phyloP scores from a whole-genome alignment of 2,113 vertebrate genomes.

The Pseudorhombus dupliciocellatus region DNA sequence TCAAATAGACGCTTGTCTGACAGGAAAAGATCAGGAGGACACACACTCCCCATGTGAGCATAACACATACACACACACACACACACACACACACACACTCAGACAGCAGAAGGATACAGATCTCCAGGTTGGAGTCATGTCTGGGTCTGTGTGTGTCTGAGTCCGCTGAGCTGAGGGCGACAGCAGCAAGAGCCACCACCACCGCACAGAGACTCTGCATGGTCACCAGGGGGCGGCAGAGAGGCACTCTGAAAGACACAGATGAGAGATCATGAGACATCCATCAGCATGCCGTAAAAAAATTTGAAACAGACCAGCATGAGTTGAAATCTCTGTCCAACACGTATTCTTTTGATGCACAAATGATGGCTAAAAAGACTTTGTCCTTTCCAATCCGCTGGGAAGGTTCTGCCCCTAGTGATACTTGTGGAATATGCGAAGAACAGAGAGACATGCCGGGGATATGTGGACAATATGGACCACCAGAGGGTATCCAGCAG shows the following conservation, averaged over 20 bases:
- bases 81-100: neutral
- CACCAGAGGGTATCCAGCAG: conserved; percentile 23
- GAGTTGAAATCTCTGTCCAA: neutral
- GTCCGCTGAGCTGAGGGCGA: conserved; percentile 71
- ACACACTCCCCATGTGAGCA: conserved; percentile 3
- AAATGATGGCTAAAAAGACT: no score
- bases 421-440: conserved; percentile 19
- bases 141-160: conserved; percentile 78
- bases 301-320: neutral
- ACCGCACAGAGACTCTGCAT: conserved; percentile 77
- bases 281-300: neutral
- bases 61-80: conserved; percentile 5
- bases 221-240: conserved; percentile 79
- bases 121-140: conserved; percentile 89
- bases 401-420: neutral
- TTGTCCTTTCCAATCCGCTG: neutral
- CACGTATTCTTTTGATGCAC: no score
- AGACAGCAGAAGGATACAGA: conserved; percentile 89
- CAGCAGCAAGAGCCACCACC: conserved; percentile 77
- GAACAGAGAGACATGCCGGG: conserved; percentile 8
- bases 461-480: conserved; percentile 50
- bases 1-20: conserved; percentile 98
- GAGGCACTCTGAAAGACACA: conserved; percentile 42
- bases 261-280: neutral
- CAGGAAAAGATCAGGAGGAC: conserved; percentile 56